Conservation (phyloP, 2,797 vertebrate genomes). For the Chloroceryle inda region DNA sequence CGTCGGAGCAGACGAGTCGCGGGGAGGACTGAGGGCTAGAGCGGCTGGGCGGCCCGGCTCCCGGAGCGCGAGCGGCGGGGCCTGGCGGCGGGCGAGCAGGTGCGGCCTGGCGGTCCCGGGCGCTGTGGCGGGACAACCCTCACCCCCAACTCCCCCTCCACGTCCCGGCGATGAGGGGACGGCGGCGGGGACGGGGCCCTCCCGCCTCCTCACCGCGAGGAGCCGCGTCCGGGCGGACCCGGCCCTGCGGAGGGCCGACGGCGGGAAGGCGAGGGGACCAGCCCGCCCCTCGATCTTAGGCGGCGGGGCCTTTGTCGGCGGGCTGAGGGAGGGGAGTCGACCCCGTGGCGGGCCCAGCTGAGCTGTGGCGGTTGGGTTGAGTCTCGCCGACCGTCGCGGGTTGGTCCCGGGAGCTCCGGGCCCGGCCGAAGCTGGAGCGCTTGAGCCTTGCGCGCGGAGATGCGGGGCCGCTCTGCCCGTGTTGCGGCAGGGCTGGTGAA, state of each 20-base stretch:
- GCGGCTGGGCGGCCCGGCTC: not conserved
- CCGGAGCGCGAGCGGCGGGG: not conserved
- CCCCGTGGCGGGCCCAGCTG: not conserved
- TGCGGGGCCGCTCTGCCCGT: not conserved
- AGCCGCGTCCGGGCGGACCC: not conserved
- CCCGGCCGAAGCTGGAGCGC: not conserved
- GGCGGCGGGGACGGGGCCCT: not conserved
- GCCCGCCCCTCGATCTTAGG: no score
- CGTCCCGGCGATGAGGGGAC: not conserved
- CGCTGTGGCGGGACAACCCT: not conserved
- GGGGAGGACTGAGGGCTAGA: not conserved
- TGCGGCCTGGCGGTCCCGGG: not conserved
- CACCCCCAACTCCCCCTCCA: no score
- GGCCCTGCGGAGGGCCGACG: not conserved
- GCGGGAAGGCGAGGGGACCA: not conserved
- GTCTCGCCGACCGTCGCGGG: not conserved
- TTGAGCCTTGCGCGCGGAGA: rapidly evolving
- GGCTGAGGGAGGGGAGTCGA: not conserved
- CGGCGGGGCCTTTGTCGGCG: not conserved
- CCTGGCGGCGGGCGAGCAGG: not conserved
- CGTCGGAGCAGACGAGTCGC: not conserved
- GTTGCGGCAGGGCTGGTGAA: rapidly evolving
- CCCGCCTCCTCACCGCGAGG: no score
- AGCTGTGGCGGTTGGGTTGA: not conserved
- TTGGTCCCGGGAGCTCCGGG: not conserved